These are phyloP conservation scores for Henricia sp. DNA, from an alignment of 53 echinoderm and acorn worm genomes.

Conservation along the genomic window DNA sequence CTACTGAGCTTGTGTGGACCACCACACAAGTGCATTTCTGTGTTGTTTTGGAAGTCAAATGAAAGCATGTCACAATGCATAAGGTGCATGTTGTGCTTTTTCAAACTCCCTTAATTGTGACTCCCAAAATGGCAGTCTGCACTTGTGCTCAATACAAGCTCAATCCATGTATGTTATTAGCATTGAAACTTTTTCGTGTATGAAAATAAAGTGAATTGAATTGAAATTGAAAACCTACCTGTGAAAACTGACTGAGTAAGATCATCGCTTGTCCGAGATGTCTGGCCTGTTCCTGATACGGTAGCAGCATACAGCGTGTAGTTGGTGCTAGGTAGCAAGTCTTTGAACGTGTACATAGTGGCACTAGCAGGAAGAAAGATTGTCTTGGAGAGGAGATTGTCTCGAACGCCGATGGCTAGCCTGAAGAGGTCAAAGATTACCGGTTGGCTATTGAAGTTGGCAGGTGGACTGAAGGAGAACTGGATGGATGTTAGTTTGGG, in stretches of 20 bases:
- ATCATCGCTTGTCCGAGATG: conserved; percentile 16
- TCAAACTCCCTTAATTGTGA: too few relatives aligned
- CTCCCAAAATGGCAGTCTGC: too few relatives aligned
- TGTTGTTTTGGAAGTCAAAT: too few relatives aligned
- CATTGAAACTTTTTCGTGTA: too few relatives aligned
- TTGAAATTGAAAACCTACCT: too few relatives aligned
- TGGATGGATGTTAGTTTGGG: conserved; percentile 1
- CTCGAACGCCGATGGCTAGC: conserved; percentile 4
- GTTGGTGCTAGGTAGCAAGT: conserved; percentile 6
- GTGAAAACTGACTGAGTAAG: background rate
- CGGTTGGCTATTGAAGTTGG: background rate
- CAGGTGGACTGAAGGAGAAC: background rate
- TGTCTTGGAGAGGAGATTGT: background rate
- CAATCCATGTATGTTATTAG: too few relatives aligned
- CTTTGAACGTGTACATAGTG: background rate
- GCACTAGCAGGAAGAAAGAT: background rate
- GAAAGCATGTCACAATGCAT: too few relatives aligned
- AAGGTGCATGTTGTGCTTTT: too few relatives aligned
- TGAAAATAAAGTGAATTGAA: too few relatives aligned
- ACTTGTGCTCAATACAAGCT: too few relatives aligned
- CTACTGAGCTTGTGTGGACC: too few relatives aligned
- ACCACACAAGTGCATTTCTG: too few relatives aligned
- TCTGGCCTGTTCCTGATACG: conserved; percentile 50
- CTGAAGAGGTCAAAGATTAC: conserved; percentile 32
- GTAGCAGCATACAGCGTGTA: conserved; percentile 29